Evolutionary conservation across 1,140 invertebrate species (phyloP).

Genomic region (Sarcophaga bullata): DNA sequence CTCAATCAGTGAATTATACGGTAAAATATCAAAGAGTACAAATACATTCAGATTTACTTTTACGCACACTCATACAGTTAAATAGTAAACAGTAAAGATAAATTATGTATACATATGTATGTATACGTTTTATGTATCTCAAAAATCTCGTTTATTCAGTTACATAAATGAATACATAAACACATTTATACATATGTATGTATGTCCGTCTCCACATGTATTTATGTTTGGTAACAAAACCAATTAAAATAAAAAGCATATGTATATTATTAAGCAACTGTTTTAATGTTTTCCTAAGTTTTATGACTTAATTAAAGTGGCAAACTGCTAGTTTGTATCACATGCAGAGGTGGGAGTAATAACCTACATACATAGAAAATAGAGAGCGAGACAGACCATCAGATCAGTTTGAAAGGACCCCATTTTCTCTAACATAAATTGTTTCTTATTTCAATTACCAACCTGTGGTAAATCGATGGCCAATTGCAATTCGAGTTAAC

Average conservation of each 20-base stretch:
- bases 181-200: not conserved
- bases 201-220: not conserved
- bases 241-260: not conserved
- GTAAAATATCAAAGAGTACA: slow-evolving; percentile 19
- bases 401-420: not conserved
- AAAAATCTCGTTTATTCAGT: too few relatives aligned
- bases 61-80: not conserved
- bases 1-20: slow-evolving; percentile 21
- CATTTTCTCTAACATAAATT: not conserved
- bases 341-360: too few relatives aligned
- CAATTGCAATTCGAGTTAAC: not conserved
- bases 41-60: not conserved
- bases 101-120: too few relatives aligned
- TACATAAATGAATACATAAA: not conserved
- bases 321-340: too few relatives aligned
- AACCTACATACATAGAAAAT: too few relatives aligned
- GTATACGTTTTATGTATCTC: too few relatives aligned
- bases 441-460: not conserved
- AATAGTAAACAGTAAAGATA: too few relatives aligned
- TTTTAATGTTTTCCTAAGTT: not conserved
- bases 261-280: not conserved
- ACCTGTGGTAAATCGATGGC: not conserved
- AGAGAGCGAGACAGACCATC: not conserved
- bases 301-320: not conserved
- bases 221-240: not conserved